Evolutionary conservation across 2,888 invertebrate species (phyloP), one percentile per base, ranked within the genome.

Genomic region (Agonopterix subpropinquella): DNA sequence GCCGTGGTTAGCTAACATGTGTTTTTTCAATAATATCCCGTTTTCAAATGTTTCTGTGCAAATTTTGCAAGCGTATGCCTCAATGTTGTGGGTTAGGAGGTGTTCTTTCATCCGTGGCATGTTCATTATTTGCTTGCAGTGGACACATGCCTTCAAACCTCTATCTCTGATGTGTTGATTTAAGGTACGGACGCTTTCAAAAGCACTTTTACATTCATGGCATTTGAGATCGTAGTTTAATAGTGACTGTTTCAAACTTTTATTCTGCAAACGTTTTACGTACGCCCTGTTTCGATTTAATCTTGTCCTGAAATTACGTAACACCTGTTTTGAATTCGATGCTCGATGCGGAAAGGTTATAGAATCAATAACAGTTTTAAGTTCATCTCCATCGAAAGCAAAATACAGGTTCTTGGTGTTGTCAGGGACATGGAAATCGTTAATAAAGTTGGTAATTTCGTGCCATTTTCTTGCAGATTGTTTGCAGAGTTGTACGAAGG

Each of bases 401-500:
- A n/a, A n/a, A n/a, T n/a, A n/a, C n/a, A n/a, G n/a, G n/a, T n/a
- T n/a, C n/a, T n/a, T n/a, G n/a, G n/a, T n/a, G n/a, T n/a, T n/a
- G n/a, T n/a, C n/a, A n/a, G n/a, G n/a, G n/a, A n/a, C n/a, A n/a
- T n/a, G n/a, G n/a, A n/a, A n/a, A n/a, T n/a, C n/a, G n/a, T n/a
- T n/a, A 0, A 77, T 47, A 47, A 52, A 61, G 9, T 71, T 45
- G 2, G 64, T 36, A 0, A 74, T 56, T 8, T 61, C 45, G 4
- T 49, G 58, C 78, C 79, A 80, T 9, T 57, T 63, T 10, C 58
- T 58, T 7, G 56, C 47, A 0, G 77, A 74, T 4, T 66, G 61
- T 52, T 53, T 58, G 65, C 72, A 73, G 10, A 72, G 58, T 43
- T 55, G 54, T 4, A 72, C 47, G 63, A 80, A 71, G 2, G 70